Base-by-base conservation (phyloP, 2,888 invertebrate genomes). In the Bombyx huttoni region DNA sequence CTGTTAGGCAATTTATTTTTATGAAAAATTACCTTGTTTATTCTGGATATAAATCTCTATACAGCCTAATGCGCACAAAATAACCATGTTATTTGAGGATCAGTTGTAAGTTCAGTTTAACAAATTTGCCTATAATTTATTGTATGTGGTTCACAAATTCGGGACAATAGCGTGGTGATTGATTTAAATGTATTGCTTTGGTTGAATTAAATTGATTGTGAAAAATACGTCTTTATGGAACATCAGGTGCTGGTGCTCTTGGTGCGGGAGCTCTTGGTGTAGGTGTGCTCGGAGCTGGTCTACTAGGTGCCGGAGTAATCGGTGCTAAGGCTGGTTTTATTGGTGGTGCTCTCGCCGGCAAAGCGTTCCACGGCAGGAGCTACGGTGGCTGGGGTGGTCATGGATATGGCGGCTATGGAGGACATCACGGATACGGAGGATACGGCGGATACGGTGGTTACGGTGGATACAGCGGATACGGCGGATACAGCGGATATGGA, bases 321-420 rank as follows among this genome's bases (percentile, higher is more conserved):
- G 81, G 81, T 2, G 79, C 75, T 57, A 77, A 76, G 53, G 78
- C 77, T 35, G 86, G 86, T 5, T 62, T 84, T 13, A 49, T 87
- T 13, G 86, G 86, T 1, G 86, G 86, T 0, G 83, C 79, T 1
- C 40, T 85, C 8, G 82, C 74, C 2, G 67, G 77, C n/a, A 52
- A 64, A 6, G 73, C 73, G 1, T 56, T 76, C 14, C 40, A 55
- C 51, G 67, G 71, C 53, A 63, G 71, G 49, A 65, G 78, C 57
- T 70, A 68, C 60, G 69, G 63, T 50, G 69, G 67, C 35, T 56
- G 61, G 14, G 56, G 55, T 40, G 40, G 40, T 34, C 47, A 53
- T n/a, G 58, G 59, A 35, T 63, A 63, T 55, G 54, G 58, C 40
- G 60, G 65, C 54, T 40, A 40, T 40, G 40, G 40, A 10, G 40